phyloP scores from a whole-genome alignment of 2,113 vertebrate species.

The Strix uralensis region DNA sequence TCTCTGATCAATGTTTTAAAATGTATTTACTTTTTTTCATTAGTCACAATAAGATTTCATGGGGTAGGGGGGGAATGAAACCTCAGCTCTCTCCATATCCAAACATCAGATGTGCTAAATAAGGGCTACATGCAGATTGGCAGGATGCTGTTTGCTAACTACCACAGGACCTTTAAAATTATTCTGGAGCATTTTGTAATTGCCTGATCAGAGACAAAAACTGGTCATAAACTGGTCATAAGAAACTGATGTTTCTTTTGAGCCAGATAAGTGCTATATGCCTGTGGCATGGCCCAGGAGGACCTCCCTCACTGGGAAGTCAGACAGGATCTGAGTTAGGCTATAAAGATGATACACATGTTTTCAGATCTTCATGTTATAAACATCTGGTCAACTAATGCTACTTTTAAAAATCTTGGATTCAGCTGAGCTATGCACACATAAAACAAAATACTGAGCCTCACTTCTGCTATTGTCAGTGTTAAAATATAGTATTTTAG shows the following conservation, averaged over 20 bases:
- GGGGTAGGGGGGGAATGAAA: accelerated
- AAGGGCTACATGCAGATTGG: not conserved
- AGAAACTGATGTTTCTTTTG: not conserved
- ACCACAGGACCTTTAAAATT: not conserved
- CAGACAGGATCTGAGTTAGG: not conserved
- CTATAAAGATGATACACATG: not conserved
- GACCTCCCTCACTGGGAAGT: not conserved
- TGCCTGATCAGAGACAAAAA: not conserved
- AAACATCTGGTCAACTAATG: not conserved
- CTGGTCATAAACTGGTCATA: not conserved
- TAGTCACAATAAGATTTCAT: not conserved
- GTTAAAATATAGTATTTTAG: not conserved
- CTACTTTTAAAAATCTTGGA: not conserved
- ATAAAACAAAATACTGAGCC: not conserved
- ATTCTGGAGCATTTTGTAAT: not conserved
- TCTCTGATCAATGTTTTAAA: not conserved
- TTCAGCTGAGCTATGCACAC: not conserved
- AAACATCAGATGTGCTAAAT: not conserved
- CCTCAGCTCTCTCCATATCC: not conserved
- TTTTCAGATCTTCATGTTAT: not conserved
- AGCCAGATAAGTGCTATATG: not conserved
- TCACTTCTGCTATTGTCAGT: not conserved
- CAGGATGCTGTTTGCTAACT: not conserved
- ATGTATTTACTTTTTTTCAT: not conserved
- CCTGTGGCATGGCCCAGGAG: not conserved